A percentile compares a stretch with the other conserved stretches of the same genome.
Evolutionary conservation across 2,888 invertebrate species (phyloP).

Genomic region (Noctua pronuba): DNA sequence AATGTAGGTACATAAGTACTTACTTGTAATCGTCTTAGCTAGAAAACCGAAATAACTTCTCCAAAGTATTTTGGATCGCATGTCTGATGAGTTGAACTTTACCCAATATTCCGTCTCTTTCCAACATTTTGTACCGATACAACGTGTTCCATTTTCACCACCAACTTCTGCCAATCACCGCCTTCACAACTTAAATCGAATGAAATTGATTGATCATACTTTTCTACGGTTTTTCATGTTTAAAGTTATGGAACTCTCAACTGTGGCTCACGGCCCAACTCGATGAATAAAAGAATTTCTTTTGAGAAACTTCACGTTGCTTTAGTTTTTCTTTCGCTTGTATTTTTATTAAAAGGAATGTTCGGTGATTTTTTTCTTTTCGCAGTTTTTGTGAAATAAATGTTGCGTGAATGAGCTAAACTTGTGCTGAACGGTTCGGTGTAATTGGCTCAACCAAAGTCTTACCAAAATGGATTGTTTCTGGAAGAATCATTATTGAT

Average conservation of each 20-base stretch:
- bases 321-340: constrained; percentile 57
- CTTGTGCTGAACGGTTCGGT: constrained; percentile 18
- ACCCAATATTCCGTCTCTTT: neutral
- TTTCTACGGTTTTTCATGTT: constrained; percentile 68
- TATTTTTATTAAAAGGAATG: constrained; percentile 52
- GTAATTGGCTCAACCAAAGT: constrained; percentile 24
- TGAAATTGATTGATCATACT: constrained; percentile 78
- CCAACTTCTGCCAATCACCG: constrained; percentile 53
- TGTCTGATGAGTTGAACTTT: neutral
- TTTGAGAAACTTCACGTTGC: constrained; percentile 52
- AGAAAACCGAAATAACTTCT: neutral
- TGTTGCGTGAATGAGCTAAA: constrained; percentile 11
- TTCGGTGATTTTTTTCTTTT: constrained; percentile 20
- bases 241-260: constrained; percentile 66
- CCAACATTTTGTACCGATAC: constrained; percentile 3
- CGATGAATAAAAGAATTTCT: constrained; percentile 75
- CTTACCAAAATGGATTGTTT: neutral
- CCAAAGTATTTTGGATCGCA: neutral
- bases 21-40: neutral
- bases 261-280: constrained; percentile 53
- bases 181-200: constrained; percentile 71
- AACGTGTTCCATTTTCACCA: constrained; percentile 19
- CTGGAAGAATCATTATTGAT: neutral
- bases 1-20: neutral
- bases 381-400: constrained; percentile 14